These are phyloP conservation scores for Zaprionus ghesquierei DNA, from an alignment of 1,140 invertebrate genomes.

Conservation along the genomic window DNA sequence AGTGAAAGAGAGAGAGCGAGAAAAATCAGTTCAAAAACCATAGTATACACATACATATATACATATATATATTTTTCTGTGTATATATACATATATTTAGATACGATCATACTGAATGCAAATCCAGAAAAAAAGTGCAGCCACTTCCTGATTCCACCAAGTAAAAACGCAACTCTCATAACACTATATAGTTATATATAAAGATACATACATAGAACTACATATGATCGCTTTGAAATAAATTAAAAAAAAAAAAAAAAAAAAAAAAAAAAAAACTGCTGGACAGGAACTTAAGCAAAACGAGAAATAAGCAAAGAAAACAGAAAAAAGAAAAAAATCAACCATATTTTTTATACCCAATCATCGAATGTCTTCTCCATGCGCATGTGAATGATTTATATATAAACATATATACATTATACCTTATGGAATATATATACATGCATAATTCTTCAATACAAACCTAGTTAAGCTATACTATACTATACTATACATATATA, in stretches of 20 bases:
- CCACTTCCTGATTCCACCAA: slow-evolving; percentile 32
- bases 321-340: not conserved
- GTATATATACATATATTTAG: slow-evolving; percentile 35
- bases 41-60: slow-evolving; percentile 3
- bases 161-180: not conserved
- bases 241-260: not conserved
- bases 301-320: not conserved
- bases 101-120: slow-evolving; percentile 30
- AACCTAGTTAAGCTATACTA: not conserved
- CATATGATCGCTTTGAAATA: not conserved
- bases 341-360: slow-evolving; percentile 33
- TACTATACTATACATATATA: not conserved
- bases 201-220: not conserved
- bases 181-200: not conserved
- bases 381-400: slow-evolving; percentile 33
- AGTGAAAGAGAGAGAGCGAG: not conserved
- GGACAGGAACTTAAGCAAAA: slow-evolving; percentile 7
- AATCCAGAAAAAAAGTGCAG: not conserved
- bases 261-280: not conserved
- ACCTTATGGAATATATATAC: slow-evolving; percentile 3
- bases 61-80: slow-evolving; percentile 14
- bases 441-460: slow-evolving; percentile 1
- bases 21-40: slow-evolving; percentile 6
- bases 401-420: slow-evolving; percentile 18
- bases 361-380: slow-evolving; percentile 27